Base-by-base conservation (phyloP, 2,888 invertebrate species). In the Matsumyia berberina region DNA sequence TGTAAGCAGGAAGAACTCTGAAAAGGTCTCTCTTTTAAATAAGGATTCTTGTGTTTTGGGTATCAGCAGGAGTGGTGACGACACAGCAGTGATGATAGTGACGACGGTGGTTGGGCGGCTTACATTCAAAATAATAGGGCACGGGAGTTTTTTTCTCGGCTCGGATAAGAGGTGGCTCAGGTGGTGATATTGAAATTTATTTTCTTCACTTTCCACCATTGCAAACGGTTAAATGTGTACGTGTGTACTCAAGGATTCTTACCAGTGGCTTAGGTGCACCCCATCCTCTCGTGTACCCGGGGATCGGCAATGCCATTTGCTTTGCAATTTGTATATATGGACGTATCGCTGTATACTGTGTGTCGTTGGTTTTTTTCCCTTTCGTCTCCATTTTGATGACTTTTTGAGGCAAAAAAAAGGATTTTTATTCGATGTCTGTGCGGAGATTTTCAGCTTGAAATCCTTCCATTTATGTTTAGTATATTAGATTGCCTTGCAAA, bases 381-480 rank as follows among this genome's bases (percentile, higher is more conserved):
- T 15, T 39, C 35, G 33, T 9, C 17, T 33, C 74, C 31, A 31
- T 42, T 57, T 57, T 33, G 67, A 60, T 51, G 76, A 42, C 51
- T 66, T 66, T 15, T 9, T 0, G 12, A 31, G 44, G 44, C 33
- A 5, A n/a, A 12, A 51, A 60, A 31, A 9, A 8, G 42, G 5
- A 49, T 8, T 17, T 58, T 58, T 53, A 44, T 67, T 42, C 39
- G 31, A 19, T 60, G 51, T 42, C 19, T 77, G 67, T 51, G 67
- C 67, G 42, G 53, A 77, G 67, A 69, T 77, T 77, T 77, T 58
- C 77, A 67, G 60, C 67, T 77, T 53, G 60, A 77, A 67, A 77
- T 67, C 51, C 67, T 42, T 67, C 57, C 67, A 69, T 77, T 67
- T 77, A 49, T 51, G 49, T 60, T 53, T 77, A 60, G 67, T 67